Percentiles rank a stretch among this genome's conserved stretches.
Evolutionary conservation across 2,888 invertebrate species (phyloP).

Genomic region (Nephrocerus scutellatus): DNA sequence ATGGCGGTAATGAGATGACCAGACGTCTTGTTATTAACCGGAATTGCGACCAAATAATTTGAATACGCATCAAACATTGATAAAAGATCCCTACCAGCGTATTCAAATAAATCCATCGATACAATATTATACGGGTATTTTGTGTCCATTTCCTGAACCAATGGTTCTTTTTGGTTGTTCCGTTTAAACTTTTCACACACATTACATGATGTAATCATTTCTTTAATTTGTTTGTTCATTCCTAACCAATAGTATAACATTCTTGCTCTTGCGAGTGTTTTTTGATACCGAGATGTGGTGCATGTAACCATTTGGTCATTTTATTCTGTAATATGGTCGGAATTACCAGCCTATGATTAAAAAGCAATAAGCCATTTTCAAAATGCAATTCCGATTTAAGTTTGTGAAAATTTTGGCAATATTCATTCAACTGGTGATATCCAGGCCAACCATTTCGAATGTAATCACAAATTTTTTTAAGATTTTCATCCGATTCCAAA

Average conservation of each 20-base stretch:
- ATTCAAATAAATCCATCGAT: conserved; percentile 22
- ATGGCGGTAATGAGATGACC: conserved; percentile 7
- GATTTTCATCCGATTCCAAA: conserved; percentile 12
- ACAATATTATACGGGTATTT: conserved; percentile 15
- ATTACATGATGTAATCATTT: not conserved
- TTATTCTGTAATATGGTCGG: conserved; percentile 6
- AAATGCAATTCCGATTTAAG: conserved; percentile 8
- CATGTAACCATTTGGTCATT: conserved; percentile 10
- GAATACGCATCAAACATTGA: conserved; percentile 20
- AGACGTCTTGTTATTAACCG: conserved; percentile 9
- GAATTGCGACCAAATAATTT: conserved; percentile 5
- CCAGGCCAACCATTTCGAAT: conserved; percentile 14
- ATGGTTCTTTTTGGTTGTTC: conserved; percentile 7
- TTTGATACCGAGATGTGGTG: conserved; percentile 11
- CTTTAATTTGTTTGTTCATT: conserved; percentile 4
- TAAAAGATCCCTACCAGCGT: conserved; percentile 14
- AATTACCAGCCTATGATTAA: conserved; percentile 10
- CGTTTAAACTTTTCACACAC: conserved; percentile 9
- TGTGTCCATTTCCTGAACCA: conserved; percentile 1
- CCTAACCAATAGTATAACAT: conserved; percentile 20
- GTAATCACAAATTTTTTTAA: conserved; percentile 9
- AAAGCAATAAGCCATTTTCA: conserved; percentile 16
- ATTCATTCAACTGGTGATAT: conserved; percentile 12
- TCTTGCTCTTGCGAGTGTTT: conserved; percentile 21
- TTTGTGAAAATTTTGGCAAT: conserved; percentile 10